phyloP scores from a whole-genome alignment of 2,888 invertebrate genomes.

The Meta bourneti region DNA sequence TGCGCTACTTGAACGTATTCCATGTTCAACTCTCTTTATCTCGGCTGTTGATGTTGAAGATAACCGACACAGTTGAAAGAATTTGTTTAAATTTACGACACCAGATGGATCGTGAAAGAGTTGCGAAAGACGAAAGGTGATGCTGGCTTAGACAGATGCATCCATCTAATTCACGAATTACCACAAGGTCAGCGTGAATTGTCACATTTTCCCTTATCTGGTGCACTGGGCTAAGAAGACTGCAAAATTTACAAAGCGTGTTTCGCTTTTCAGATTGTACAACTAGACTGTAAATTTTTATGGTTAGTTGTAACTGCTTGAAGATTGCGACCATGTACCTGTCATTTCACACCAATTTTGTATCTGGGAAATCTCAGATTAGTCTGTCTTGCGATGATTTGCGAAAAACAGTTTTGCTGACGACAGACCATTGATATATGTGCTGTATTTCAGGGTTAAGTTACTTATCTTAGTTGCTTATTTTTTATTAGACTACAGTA shows the following conservation, averaged over 20 bases:
- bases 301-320: neutral
- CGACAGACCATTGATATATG: neutral
- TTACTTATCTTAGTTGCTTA: neutral
- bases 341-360: neutral
- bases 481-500: too few relatives aligned
- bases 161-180: neutral
- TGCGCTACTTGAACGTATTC: neutral
- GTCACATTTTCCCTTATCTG: slow-evolving; percentile 80
- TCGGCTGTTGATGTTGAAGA: neutral
- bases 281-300: neutral
- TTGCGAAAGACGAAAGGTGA: neutral
- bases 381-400: neutral
- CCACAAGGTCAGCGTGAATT: slow-evolving; percentile 8
- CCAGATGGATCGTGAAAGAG: neutral
- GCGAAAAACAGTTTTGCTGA: neutral
- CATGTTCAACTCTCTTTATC: neutral
- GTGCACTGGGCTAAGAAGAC: neutral
- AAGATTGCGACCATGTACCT: neutral
- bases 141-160: neutral
- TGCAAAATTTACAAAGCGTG: slow-evolving; percentile 29
- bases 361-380: neutral
- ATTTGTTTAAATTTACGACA: neutral
- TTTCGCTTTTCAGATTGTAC: slow-evolving; percentile 7
- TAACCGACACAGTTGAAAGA: neutral
- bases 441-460: too few relatives aligned